A percentile compares a stretch with the other conserved stretches of the same genome.
Evolutionary conservation across 2,113 vertebrate genomes (phyloP).

Genomic region (Talpa occidentalis): DNA sequence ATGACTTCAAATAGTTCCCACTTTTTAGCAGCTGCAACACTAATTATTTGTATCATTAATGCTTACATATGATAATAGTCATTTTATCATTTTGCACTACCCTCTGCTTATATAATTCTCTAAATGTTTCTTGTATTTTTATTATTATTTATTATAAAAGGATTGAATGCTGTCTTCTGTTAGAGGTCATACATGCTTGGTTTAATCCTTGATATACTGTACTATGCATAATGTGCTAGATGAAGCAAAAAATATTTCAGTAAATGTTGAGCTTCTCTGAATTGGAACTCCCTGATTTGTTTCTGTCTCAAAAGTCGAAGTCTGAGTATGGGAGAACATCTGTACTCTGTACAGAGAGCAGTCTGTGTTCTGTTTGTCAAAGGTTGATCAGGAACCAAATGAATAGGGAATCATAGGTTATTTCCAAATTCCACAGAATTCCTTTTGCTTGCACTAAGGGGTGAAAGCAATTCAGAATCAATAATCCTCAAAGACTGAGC

Average conservation of each 20-base stretch:
- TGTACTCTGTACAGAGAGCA: not conserved
- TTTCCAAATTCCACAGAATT: not conserved
- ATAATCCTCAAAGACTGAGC: not conserved
- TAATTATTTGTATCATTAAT: not conserved
- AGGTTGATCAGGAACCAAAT: not conserved
- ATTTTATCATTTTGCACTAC: not conserved
- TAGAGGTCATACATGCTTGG: not conserved
- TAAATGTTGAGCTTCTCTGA: not conserved
- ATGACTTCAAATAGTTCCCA: not conserved
- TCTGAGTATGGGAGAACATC: not conserved
- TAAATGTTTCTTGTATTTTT: not conserved
- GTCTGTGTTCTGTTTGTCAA: not conserved
- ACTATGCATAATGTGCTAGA: not conserved
- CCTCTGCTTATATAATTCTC: not conserved
- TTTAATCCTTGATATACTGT: not conserved
- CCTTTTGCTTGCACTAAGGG: not conserved
- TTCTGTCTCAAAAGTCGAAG: not conserved
- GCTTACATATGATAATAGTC: not conserved
- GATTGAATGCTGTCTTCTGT: not conserved
- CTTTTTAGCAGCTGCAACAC: not conserved
- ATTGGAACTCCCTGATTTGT: not conserved
- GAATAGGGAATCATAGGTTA: not conserved
- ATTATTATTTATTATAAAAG: conserved; percentile 4
- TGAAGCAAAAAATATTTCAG: not conserved
- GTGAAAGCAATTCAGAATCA: not conserved